Base-by-base conservation (phyloP, 2,113 vertebrate genomes). In the Chionomys nivalis region DNA sequence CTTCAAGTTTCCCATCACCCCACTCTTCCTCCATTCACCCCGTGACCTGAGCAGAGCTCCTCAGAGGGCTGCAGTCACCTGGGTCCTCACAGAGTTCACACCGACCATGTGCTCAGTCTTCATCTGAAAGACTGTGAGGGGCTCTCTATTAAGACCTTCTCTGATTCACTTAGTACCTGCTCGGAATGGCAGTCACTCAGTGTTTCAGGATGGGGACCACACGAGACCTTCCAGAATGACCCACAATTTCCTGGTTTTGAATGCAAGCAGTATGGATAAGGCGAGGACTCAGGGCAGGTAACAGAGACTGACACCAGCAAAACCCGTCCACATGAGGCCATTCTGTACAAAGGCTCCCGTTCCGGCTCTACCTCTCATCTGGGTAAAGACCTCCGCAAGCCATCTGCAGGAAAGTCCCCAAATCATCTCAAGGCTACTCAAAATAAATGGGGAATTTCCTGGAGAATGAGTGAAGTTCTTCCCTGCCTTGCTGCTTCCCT, bases 1-100 rank as follows among this genome's bases (percentile, higher is more conserved):
- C 98, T 97, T 97, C 98, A 98, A 98, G 98, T 98, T 98, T 98
- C 97, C 81, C 39, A 31, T 28, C 73, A 13, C 90, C 76, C n/a
- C 39, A 14, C 68, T 94, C 6, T 72, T n/a, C 86, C 36, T 68
- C 82, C 93, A 79, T 52, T 36, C 61, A 33, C 82, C 63, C 95
- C 42, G 13, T 58, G 76, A 82, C 21, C 0, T 2, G 92, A 83
- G 90, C 28, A 93, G 83, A 83, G 97, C 90, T 73, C 92, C 86
- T 47, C 47, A 90, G 63, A 97, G 95, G 72, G 97, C 92, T 79
- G 58, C 65, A 68, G 17, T 21, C 75, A 75, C 94, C 93, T 36
- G 16, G 7, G 1, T 76, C 81, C 95, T 95, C 96, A 96, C 86
- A 91, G 94, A 31, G 96, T 95, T 94, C 97, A 91, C 87, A 61